Percentiles rank a stretch among this genome's conserved stretches.
These are phyloP conservation scores for Teinopalpus imperialis DNA, from an alignment of 2,888 invertebrate species.

Conservation along the genomic window DNA sequence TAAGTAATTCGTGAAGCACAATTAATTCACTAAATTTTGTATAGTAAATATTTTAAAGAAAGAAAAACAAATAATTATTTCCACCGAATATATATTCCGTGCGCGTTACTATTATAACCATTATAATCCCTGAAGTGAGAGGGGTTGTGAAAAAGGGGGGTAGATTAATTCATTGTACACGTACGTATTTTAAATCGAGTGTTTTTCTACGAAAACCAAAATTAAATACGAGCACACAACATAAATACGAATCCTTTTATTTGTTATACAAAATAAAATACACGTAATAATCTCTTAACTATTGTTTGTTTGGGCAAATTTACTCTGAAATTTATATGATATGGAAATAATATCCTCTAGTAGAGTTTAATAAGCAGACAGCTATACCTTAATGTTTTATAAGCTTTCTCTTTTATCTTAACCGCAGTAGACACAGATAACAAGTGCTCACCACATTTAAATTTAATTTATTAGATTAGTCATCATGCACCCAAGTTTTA, in stretches of 20 bases:
- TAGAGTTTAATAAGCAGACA: no score
- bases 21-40: no score
- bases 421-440: no score
- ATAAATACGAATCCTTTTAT: background rate
- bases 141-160: background rate
- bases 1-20: no score
- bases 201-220: conserved; percentile 9
- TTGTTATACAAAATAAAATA: conserved; percentile 8
- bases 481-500: no score
- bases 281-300: conserved; percentile 13
- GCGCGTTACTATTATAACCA: conserved; percentile 5
- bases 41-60: no score
- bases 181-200: background rate
- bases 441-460: no score
- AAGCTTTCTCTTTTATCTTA: no score
- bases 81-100: conserved; percentile 1
- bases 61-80: conserved; percentile 11
- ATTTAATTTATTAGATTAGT: no score
- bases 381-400: no score
- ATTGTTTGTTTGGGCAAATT: conserved; percentile 15
- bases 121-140: conserved; percentile 6
- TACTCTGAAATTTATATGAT: conserved; percentile 2
- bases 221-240: conserved; percentile 6
- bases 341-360: background rate
- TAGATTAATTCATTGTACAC: conserved; percentile 8